phyloP scores from a whole-genome alignment of 2,888 invertebrate genomes.

The Carterocephalus palaemon region DNA sequence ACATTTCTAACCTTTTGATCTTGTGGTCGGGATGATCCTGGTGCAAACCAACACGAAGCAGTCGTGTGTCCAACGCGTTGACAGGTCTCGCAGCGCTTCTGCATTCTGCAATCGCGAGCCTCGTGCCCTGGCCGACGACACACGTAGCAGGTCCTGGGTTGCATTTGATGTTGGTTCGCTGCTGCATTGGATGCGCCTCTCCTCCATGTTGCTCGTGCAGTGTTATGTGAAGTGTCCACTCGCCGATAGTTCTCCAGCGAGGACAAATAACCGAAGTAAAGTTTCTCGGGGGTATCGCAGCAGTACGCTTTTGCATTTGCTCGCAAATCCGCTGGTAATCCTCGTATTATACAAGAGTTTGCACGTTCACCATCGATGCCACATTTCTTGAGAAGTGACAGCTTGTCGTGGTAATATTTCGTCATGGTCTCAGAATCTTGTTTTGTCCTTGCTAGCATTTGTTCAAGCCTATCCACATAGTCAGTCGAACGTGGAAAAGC shows the following conservation, averaged over 20 bases:
- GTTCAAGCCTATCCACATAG: constrained; percentile 37
- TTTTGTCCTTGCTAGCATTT: constrained; percentile 36
- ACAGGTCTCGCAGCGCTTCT: constrained; percentile 26
- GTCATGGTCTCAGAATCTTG: constrained; percentile 37
- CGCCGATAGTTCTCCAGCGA: constrained; percentile 30
- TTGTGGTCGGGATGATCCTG: constrained; percentile 7
- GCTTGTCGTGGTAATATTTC: constrained; percentile 37
- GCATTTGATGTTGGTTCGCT: neutral
- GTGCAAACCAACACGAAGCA: constrained; percentile 26
- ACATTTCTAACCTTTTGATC: constrained; percentile 23
- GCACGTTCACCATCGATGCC: constrained; percentile 30
- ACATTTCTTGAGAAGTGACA: constrained; percentile 35
- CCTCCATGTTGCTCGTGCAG: constrained; percentile 27
- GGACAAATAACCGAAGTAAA: constrained; percentile 33
- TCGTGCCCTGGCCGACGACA: constrained; percentile 29
- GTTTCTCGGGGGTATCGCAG: constrained; percentile 31
- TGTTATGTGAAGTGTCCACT: constrained; percentile 12
- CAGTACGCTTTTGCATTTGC: constrained; percentile 34
- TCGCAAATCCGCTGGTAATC: constrained; percentile 29
- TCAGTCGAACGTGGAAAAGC: constrained; percentile 36
- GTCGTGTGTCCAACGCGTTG: constrained; percentile 27
- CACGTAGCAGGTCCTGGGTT: constrained; percentile 26
- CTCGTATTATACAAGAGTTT: constrained; percentile 32
- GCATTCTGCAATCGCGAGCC: constrained; percentile 24
- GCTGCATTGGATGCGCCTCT: constrained; percentile 7